phyloP scores from a whole-genome alignment of 2,113 vertebrate species.

The Scartelaos histophorus region DNA sequence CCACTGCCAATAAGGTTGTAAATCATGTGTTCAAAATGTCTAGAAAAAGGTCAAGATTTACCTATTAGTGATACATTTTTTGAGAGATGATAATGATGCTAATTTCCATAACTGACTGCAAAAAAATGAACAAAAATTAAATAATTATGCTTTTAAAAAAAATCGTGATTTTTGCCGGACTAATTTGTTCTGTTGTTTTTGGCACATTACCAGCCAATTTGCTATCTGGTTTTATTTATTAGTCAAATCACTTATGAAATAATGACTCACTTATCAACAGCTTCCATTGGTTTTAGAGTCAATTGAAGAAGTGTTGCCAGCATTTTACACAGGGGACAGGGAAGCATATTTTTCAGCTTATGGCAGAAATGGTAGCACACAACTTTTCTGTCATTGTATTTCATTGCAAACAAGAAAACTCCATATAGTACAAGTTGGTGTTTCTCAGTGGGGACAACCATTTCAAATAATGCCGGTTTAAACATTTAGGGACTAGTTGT shows the following conservation, averaged over 20 bases:
- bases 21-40: neutral
- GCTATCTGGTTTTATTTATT: neutral
- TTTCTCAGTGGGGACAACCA: slow-evolving; percentile 22
- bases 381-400: neutral
- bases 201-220: neutral
- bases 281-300: neutral
- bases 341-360: neutral
- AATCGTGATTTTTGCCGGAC: too few species aligned
- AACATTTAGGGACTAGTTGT: slow-evolving; percentile 42
- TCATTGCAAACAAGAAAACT: neutral
- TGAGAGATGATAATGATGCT: neutral
- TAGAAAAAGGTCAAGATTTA: neutral
- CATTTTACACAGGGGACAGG: neutral
- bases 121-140: neutral
- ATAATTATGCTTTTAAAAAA: too few species aligned
- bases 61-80: neutral
- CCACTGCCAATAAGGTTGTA: too few species aligned
- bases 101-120: neutral
- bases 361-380: neutral
- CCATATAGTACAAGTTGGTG: neutral
- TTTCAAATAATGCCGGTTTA: slow-evolving; percentile 26
- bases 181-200: neutral
- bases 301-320: too few species aligned
- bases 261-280: neutral
- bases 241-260: neutral